phyloP scores from a whole-genome alignment of 1,140 invertebrate species.

The Acromyrmex echinatior region DNA sequence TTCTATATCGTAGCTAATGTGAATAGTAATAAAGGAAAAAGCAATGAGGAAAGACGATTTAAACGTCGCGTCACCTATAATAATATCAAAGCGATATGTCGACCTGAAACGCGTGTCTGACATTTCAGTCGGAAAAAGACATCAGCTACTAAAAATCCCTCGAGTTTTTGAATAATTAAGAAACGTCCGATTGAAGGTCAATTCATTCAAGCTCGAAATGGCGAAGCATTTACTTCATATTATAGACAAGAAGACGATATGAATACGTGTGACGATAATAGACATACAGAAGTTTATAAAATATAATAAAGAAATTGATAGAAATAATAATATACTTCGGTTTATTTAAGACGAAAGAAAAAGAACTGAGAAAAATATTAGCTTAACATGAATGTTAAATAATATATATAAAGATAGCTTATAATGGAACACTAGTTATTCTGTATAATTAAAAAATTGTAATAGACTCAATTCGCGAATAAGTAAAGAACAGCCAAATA shows the following conservation, averaged over 20 bases:
- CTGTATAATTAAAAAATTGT: not conserved
- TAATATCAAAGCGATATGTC: conserved; percentile 3
- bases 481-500: too few species aligned
- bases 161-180: conserved; percentile 24
- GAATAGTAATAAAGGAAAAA: conserved; percentile 18
- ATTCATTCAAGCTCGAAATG: conserved; percentile 7
- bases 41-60: not conserved
- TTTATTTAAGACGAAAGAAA: not conserved
- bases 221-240: too few species aligned
- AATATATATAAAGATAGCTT: not conserved
- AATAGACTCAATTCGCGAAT: too few species aligned
- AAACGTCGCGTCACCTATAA: not conserved
- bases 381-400: not conserved
- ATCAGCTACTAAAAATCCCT: not conserved
- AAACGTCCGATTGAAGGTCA: not conserved
- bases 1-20: not conserved
- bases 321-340: not conserved
- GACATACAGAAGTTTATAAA: not conserved
- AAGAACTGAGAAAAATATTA: not conserved
- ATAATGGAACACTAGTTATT: not conserved
- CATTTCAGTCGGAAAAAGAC: conserved; percentile 29
- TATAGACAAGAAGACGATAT: not conserved
- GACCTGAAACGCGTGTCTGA: conserved; percentile 13
- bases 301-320: too few species aligned
- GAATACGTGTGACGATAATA: not conserved